A percentile compares a stretch with the other conserved stretches of the same genome.
Conservation (phyloP, 1,140 invertebrate genomes). For the Platorchestia sp. region DNA sequence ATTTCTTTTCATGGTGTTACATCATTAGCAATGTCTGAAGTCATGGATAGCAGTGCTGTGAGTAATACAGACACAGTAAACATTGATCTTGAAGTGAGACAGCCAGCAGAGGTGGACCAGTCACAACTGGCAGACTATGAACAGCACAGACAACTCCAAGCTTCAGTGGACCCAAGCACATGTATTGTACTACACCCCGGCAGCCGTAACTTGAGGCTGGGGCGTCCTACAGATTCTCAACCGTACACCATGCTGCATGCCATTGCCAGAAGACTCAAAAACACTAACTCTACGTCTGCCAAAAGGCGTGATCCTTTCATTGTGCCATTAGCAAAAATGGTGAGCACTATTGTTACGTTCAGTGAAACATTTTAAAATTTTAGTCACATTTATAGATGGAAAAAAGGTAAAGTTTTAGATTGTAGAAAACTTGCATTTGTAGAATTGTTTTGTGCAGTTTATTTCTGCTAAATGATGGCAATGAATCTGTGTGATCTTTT, state of each 20-base stretch:
- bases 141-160: constrained; percentile 69
- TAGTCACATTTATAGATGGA: too few relatives aligned
- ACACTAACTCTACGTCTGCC: constrained; percentile 73
- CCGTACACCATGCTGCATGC: constrained; percentile 89
- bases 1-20: background rate
- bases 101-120: background rate
- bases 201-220: constrained; percentile 89
- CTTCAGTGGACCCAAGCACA: constrained; percentile 83
- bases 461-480: too few relatives aligned
- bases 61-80: background rate
- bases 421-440: too few relatives aligned
- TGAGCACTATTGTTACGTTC: constrained; percentile 56
- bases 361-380: background rate
- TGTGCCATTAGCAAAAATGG: constrained; percentile 68
- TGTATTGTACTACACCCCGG: constrained; percentile 94
- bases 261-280: constrained; percentile 79
- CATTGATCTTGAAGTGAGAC: background rate
- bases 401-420: too few relatives aligned
- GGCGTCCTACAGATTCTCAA: constrained; percentile 88
- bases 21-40: background rate
- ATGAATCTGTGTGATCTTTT: too few relatives aligned
- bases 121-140: constrained; percentile 1
- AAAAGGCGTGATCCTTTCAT: constrained; percentile 74
- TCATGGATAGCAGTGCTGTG: background rate
- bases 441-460: too few relatives aligned